Base-by-base conservation (phyloP, 2,113 vertebrate species). In the Podilymbus podiceps region DNA sequence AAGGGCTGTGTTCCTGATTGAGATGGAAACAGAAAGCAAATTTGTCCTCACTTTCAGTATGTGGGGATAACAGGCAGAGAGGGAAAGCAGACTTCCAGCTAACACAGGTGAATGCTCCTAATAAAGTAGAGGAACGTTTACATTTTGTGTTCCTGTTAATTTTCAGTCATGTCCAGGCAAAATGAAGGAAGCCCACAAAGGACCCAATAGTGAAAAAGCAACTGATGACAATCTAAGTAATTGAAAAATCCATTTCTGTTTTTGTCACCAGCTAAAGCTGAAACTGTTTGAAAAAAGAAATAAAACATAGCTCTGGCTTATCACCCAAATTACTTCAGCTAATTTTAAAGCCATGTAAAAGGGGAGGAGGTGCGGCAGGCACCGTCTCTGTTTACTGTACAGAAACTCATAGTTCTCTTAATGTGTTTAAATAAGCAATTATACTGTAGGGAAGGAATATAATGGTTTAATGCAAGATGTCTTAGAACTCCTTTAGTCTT, bases 401-500 rank as follows among this genome's bases (percentile, higher is more conserved):
- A 85, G 84, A 93, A 96, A 21, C 58, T 89, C 76, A 67, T 85
- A 79, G 72, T 93, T 90, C 63, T 85, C 55, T 86, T 86, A 84
- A 92, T 95, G 92, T 72, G 44, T 91, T 95, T 91, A 90, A 96
- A 90, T 79, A 94, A 95, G 76, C 79, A 90, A 77, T 96, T 95
- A 94, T 72, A 24, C 82, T 80, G 73, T 46, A 77, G 73, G 76
- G 76, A 92, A 84, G 52, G 25, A 81, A 92, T 78, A 66, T 76
- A 63, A 87, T 89, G 71, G 68, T 71, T 95, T 95, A 89, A 58
- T 74, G 63, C 63, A 88, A 89, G 88, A 88, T 88, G 49, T 84
- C 31, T 90, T 84, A 31, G 52, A 78, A 27, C 52, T 77, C 46
- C 31, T 49, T 89, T 15, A 46, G 59, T 73, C 46, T 90, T 67